Base-by-base conservation (phyloP, 2,797 vertebrate genomes). In the Molossus alvarezi region DNA sequence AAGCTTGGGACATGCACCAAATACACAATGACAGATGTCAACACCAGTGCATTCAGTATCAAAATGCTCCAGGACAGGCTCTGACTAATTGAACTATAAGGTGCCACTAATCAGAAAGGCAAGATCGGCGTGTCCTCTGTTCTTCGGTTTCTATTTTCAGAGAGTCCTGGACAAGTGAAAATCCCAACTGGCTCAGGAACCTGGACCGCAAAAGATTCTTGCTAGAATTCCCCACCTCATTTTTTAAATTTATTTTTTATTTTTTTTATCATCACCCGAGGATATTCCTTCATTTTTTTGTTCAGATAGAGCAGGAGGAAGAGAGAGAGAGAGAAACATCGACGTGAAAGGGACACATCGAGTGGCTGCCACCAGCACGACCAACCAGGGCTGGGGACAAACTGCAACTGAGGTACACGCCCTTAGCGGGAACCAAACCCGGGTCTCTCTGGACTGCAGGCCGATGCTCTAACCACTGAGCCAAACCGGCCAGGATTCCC, bases 171-270 rank as follows among this genome's bases (percentile, higher is more conserved):
- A 37, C 9, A 85, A 93, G 11, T 58, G 21, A 53, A 84, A 82
- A 93, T 53, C 18, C 21, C 84, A n/a, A 13, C 8, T 93, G 72
- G 62, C 23, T 90, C 37, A 79, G 81, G 62, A 65, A 86, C 64
- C 13, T 23, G 53, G 27, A 73, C 37, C 37, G 84, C 27, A 41
- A 84, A 72, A 57, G 51, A 81, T 77, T 64, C 77, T 69, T 77
- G 33, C 51, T 81, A 92, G 64, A 95, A 76, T 93, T 90, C 29
- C 67, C 57, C 51, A 37, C 13, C 58, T 73, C 45, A 72, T 51
- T 92, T 55, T 88, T 75, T 33, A 33, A 33, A 33, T 33, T 33
- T 33, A 33, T 33, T 33, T 33, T 33, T 33, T 33, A 33, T 33
- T 33, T 33, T 33, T 33, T 33, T 33, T 33, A 33, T 33, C 33